Conservation (phyloP, 2,888 invertebrate species). For the Omphaloscelis lunosa region DNA sequence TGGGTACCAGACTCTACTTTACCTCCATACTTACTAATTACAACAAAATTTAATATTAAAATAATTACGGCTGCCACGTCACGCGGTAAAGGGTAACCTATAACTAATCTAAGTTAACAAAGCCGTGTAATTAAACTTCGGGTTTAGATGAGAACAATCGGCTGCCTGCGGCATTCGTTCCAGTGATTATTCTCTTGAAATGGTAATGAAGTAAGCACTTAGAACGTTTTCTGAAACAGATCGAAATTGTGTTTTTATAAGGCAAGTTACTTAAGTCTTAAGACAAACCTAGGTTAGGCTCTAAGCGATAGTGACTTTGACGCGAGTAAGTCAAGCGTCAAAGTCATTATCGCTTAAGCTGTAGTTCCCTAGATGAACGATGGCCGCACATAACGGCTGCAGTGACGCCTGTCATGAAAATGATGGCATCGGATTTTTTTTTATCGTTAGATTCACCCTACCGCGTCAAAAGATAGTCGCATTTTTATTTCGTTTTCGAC, state of each 20-base stretch:
- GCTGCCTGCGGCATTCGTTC: slow-evolving; percentile 68
- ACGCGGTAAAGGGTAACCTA: slow-evolving; percentile 70
- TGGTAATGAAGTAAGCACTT: slow-evolving; percentile 74
- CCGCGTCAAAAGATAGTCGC: too few relatives aligned
- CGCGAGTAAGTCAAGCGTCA: too few relatives aligned
- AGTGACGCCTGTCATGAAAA: too few relatives aligned
- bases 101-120: slow-evolving; percentile 80
- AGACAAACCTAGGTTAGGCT: not conserved
- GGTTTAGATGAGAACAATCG: slow-evolving; percentile 69
- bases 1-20: slow-evolving; percentile 12
- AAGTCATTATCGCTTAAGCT: too few relatives aligned
- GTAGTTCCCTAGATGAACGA: too few relatives aligned
- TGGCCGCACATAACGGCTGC: too few relatives aligned
- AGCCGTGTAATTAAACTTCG: slow-evolving; percentile 78
- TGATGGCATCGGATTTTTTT: too few relatives aligned
- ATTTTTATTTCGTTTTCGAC: too few relatives aligned
- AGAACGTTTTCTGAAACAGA: slow-evolving; percentile 61
- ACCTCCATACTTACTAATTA: slow-evolving; percentile 34
- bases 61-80: slow-evolving; percentile 54
- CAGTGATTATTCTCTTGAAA: slow-evolving; percentile 77
- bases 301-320: too few relatives aligned
- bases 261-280: not conserved
- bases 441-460: too few relatives aligned
- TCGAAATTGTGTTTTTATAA: slow-evolving; percentile 54
- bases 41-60: slow-evolving; percentile 63